Percentiles rank a stretch among this genome's conserved stretches.
Evolutionary conservation across 2,113 vertebrate species (phyloP).

Genomic region (Siphamia tubifer): DNA sequence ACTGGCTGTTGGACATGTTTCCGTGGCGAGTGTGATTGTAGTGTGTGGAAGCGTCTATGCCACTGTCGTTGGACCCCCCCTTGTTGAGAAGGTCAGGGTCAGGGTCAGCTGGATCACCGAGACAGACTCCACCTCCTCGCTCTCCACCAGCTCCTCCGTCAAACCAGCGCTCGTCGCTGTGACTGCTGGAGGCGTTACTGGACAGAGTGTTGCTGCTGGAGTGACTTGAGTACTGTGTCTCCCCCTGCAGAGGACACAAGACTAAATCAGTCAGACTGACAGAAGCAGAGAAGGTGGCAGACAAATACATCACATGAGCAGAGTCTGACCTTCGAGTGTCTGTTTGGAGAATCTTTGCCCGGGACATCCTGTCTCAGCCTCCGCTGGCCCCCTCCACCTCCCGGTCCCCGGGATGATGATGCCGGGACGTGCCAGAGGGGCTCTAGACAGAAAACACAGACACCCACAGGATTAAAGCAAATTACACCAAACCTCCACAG

Average conservation of each 20-base stretch:
- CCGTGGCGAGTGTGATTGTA: slow-evolving; percentile 76
- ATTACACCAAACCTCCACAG: slow-evolving; percentile 50
- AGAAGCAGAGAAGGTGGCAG: neutral
- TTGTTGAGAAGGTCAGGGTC: slow-evolving; percentile 84
- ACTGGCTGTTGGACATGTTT: slow-evolving; percentile 59
- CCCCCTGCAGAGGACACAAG: slow-evolving; percentile 74
- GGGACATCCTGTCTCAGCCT: slow-evolving; percentile 82
- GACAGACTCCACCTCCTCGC: slow-evolving; percentile 48
- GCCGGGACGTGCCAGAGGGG: slow-evolving; percentile 89
- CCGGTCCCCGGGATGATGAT: slow-evolving; percentile 74
- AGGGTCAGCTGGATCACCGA: slow-evolving; percentile 74
- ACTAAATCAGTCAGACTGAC: neutral
- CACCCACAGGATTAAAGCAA: slow-evolving; percentile 59
- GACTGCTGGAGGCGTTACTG: slow-evolving; percentile 91
- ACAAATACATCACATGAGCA: neutral
- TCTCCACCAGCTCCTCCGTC: slow-evolving; percentile 71
- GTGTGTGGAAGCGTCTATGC: slow-evolving; percentile 86
- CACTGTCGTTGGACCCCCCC: slow-evolving; percentile 89
- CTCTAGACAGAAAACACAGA: slow-evolving; percentile 77
- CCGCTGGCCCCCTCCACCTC: slow-evolving; percentile 74
- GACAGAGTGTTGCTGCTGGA: slow-evolving; percentile 95
- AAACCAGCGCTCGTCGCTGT: slow-evolving; percentile 93
- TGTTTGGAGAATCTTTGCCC: slow-evolving; percentile 89
- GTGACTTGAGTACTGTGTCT: slow-evolving; percentile 90
- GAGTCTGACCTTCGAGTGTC: slow-evolving; percentile 85